Percentiles rank a stretch among this genome's conserved stretches.
Evolutionary conservation across 1,140 invertebrate species (phyloP).

Genomic region (Papilio polyxenes): DNA sequence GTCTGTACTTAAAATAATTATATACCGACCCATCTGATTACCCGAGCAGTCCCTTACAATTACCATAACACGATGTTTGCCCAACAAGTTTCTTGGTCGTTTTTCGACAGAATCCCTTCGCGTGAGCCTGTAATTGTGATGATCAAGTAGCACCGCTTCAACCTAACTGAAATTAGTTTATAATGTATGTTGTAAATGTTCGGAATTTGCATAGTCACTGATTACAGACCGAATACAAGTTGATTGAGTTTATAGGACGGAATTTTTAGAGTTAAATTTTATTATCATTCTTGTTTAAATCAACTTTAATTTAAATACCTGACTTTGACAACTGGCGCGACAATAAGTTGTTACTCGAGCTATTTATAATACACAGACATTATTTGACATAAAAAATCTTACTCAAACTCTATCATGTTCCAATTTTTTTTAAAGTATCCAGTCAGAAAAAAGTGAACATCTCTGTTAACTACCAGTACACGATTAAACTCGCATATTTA

Average conservation of each 20-base stretch:
- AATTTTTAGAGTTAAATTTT: not conserved
- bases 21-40: constrained; percentile 25
- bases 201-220: not conserved
- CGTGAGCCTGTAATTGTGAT: constrained; percentile 26
- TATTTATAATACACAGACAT: too few relatives aligned
- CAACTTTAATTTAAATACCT: not conserved
- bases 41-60: constrained; percentile 43
- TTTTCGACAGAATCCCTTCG: constrained; percentile 40
- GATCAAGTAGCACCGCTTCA: constrained; percentile 1
- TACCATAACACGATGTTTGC: constrained; percentile 63
- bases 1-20: constrained; percentile 29
- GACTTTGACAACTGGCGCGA: too few relatives aligned
- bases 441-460: not conserved
- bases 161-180: constrained; percentile 22
- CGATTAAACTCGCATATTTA: not conserved
- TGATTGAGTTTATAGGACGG: not conserved
- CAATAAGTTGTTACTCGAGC: too few relatives aligned
- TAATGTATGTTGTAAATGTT: constrained; percentile 22
- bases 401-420: too few relatives aligned
- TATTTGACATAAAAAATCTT: too few relatives aligned
- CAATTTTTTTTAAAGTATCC: too few relatives aligned
- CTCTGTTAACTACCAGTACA: not conserved
- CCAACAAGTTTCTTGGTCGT: constrained; percentile 46
- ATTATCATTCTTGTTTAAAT: not conserved
- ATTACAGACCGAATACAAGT: not conserved